Percentiles rank a stretch among this genome's conserved stretches.
Evolutionary conservation across 2,797 vertebrate species (phyloP).

Genomic region (Halcyon leucocephala): DNA sequence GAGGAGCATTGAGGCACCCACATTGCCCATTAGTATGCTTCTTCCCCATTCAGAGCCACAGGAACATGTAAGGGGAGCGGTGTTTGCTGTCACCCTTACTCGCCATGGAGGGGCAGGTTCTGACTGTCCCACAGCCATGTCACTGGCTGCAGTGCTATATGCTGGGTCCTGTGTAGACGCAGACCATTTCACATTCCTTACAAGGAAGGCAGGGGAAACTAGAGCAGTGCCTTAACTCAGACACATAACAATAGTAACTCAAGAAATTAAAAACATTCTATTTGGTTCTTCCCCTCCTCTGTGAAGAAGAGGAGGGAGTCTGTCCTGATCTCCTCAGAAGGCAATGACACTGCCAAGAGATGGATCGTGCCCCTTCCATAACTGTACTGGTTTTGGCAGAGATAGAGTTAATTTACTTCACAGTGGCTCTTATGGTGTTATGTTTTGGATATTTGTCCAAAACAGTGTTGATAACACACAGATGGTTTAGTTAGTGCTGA

Average conservation of each 20-base stretch:
- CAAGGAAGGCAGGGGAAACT: background rate
- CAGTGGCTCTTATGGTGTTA: background rate
- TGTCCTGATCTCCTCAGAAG: background rate
- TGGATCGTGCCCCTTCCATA: background rate
- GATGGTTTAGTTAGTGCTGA: background rate
- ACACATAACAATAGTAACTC: background rate
- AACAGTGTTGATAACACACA: background rate
- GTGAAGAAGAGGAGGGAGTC: background rate
- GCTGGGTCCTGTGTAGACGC: background rate
- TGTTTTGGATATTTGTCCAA: background rate
- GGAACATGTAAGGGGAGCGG: background rate
- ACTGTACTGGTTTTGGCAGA: background rate
- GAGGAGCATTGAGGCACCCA: background rate
- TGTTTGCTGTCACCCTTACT: background rate
- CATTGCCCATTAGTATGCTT: background rate
- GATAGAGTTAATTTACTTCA: background rate
- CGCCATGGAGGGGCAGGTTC: background rate
- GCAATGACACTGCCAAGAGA: background rate
- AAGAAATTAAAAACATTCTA: background rate
- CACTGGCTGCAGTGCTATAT: background rate
- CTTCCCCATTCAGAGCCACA: background rate
- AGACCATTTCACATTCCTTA: background rate
- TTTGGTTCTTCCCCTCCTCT: background rate
- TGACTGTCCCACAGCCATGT: background rate
- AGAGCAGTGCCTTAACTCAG: background rate